phyloP scores from a whole-genome alignment of 2,888 invertebrate species.

The Amphipoea oculea region DNA sequence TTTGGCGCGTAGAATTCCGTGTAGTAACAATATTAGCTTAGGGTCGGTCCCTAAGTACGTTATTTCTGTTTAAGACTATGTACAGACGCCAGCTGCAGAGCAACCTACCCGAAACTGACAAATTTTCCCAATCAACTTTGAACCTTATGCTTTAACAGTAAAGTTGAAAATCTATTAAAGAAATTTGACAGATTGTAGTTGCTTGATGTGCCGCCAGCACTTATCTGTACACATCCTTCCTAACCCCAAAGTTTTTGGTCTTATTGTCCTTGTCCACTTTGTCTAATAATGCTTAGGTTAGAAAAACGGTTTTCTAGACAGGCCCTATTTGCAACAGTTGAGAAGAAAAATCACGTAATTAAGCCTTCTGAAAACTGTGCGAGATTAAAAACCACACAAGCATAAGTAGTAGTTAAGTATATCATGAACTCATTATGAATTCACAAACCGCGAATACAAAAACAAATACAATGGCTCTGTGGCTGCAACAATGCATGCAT shows the following conservation, averaged over 20 bases:
- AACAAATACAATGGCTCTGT: slow-evolving; percentile 74
- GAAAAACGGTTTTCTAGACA: background rate
- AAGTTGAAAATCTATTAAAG: too few relatives aligned
- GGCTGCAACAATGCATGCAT: slow-evolving; percentile 80
- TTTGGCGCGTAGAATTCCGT: background rate
- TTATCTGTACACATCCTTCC: background rate
- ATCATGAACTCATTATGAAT: slow-evolving; percentile 76
- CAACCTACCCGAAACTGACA: too few relatives aligned
- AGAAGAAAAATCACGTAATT: background rate
- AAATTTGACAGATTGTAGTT: too few relatives aligned
- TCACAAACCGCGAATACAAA: slow-evolving; percentile 65
- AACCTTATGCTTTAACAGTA: too few relatives aligned
- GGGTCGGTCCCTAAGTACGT: background rate
- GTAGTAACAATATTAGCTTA: slow-evolving; percentile 22
- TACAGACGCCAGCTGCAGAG: too few relatives aligned
- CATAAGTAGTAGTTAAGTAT: slow-evolving; percentile 16
- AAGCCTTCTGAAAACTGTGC: background rate
- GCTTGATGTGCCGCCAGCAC: too few relatives aligned
- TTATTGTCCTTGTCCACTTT: background rate
- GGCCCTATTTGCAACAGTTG: background rate
- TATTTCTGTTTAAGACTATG: background rate
- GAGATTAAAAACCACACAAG: slow-evolving; percentile 2
- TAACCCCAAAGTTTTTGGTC: background rate
- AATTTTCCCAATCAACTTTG: too few relatives aligned
- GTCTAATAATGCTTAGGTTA: background rate